phyloP scores from a whole-genome alignment of 2,888 invertebrate genomes.

The Cactoblastis cactorum region DNA sequence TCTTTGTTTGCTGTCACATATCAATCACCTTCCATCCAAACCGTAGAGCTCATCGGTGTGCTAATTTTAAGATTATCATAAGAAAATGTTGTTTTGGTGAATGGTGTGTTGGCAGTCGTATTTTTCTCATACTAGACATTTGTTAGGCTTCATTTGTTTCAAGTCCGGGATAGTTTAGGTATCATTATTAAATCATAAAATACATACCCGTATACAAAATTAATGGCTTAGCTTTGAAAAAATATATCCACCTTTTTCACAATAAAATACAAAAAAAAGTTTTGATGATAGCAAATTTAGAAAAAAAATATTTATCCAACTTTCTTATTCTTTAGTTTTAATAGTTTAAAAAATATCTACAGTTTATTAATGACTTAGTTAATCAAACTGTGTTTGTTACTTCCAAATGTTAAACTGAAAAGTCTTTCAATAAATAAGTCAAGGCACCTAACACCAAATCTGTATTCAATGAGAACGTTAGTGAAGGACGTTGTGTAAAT shows the following conservation, averaged over 20 bases:
- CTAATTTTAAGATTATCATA: conserved; percentile 31
- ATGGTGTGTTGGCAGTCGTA: conserved; percentile 43
- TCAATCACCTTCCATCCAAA: conserved; percentile 43
- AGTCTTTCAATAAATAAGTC: conserved; percentile 22
- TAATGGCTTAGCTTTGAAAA: too few relatives aligned
- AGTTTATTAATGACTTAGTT: too few relatives aligned
- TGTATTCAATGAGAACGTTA: conserved; percentile 15
- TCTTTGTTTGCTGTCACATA: conserved; percentile 28
- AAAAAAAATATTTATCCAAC: too few relatives aligned
- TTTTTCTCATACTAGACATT: conserved; percentile 1
- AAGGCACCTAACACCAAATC: conserved; percentile 35
- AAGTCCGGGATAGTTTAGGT: too few relatives aligned
- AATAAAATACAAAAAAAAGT: too few relatives aligned
- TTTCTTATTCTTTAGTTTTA: too few relatives aligned
- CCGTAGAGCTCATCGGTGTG: conserved; percentile 45
- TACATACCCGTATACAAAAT: too few relatives aligned
- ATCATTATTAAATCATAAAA: too few relatives aligned
- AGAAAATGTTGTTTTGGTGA: conserved; percentile 26
- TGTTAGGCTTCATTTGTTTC: background rate
- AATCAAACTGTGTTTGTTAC: too few relatives aligned
- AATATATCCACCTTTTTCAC: too few relatives aligned
- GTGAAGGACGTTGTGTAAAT: conserved; percentile 56
- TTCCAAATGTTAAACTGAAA: background rate
- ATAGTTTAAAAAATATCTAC: too few relatives aligned
- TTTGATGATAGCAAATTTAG: too few relatives aligned